These are phyloP conservation scores for Bothrops jararaca DNA, from an alignment of 2,113 vertebrate species.

Conservation along the genomic window DNA sequence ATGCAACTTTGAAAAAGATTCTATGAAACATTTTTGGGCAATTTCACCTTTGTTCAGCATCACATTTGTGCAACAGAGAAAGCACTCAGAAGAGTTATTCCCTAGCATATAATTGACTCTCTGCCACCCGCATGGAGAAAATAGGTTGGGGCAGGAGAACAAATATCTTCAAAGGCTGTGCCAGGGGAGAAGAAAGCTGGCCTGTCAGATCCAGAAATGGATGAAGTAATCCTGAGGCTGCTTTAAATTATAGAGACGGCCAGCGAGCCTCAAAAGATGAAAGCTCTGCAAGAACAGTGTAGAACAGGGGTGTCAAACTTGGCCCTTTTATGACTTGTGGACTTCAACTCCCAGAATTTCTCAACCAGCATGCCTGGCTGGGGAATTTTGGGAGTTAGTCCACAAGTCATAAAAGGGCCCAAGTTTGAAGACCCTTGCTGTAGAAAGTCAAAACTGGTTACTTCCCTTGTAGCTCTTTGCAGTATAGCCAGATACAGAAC, in stretches of 20 bases:
- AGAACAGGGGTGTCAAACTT: background rate
- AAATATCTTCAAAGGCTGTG: background rate
- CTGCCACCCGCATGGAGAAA: background rate
- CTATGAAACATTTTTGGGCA: background rate
- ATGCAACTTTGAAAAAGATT: background rate
- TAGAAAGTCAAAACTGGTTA: background rate
- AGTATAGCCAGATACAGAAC: background rate
- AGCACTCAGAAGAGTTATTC: background rate
- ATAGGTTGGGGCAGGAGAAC: background rate
- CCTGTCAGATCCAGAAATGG: background rate
- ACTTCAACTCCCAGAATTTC: too few species aligned
- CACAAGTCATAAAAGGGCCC: too few species aligned
- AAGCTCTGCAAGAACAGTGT: background rate
- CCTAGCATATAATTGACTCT: background rate
- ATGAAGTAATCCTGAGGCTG: background rate
- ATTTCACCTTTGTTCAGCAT: background rate
- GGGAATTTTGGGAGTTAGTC: too few species aligned
- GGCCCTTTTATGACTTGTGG: too few species aligned
- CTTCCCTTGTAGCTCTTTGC: background rate
- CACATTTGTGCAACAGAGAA: background rate
- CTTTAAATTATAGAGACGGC: background rate
- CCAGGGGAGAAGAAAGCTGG: background rate
- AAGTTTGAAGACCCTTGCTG: too few species aligned
- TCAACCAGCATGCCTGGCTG: too few species aligned
- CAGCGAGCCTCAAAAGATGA: background rate